phyloP scores from a whole-genome alignment of 2,797 vertebrate genomes.

The Hipposideros larvatus region DNA sequence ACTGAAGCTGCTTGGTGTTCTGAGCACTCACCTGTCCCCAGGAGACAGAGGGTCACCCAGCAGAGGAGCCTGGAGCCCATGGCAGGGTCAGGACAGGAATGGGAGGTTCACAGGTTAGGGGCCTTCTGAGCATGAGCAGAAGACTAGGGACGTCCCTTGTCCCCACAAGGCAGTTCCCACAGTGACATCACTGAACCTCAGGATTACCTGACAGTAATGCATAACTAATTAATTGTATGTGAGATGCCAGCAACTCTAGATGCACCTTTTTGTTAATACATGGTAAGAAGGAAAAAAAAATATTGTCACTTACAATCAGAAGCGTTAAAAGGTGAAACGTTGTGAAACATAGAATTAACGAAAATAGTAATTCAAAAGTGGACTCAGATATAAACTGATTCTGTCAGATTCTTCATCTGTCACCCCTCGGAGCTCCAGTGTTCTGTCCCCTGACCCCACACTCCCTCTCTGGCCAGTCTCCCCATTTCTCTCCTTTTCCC shows the following conservation, averaged over 20 bases:
- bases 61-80: constrained; percentile 1
- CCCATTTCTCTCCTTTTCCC: neutral
- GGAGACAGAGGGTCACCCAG: neutral
- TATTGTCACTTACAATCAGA: neutral
- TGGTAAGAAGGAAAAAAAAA: neutral
- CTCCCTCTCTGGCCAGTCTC: neutral
- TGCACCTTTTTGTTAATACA: neutral
- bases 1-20: neutral
- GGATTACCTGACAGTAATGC: neutral
- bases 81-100: neutral
- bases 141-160: fast-evolving
- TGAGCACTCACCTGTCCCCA: constrained; percentile 26
- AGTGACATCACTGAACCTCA: neutral
- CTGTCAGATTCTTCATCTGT: neutral
- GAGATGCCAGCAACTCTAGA: neutral
- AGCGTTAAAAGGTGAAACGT: neutral
- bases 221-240: no score
- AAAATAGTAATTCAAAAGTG: neutral
- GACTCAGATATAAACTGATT: fast-evolving
- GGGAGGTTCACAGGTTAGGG: neutral
- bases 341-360: neutral
- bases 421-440: fast-evolving
- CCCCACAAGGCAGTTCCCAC: neutral
- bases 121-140: neutral
- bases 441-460: fast-evolving